These are phyloP conservation scores for Eclectus roratus DNA, from an alignment of 2,113 vertebrate species.

Conservation along the genomic window DNA sequence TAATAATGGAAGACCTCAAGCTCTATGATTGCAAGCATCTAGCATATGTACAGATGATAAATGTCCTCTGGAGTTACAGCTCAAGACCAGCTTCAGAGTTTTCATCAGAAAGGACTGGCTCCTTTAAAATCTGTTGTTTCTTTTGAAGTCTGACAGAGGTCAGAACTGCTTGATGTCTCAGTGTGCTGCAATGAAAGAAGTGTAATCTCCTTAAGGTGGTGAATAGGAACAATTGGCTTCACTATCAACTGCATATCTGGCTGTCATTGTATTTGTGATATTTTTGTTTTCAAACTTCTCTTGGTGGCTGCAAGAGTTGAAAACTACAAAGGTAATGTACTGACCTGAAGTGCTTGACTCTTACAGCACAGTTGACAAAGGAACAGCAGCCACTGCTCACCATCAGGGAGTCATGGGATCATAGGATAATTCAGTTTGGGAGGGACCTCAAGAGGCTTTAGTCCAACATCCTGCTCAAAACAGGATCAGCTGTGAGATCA, in stretches of 20 bases:
- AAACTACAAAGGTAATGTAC: background rate
- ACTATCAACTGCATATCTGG: background rate
- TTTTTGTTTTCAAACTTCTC: background rate
- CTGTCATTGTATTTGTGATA: background rate
- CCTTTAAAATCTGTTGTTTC: background rate
- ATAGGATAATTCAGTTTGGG: background rate
- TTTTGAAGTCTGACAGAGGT: background rate
- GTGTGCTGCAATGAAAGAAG: background rate
- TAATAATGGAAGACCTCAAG: background rate
- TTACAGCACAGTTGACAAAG: background rate
- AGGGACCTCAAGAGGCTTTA: background rate
- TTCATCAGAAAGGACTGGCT: background rate
- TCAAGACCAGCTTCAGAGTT: background rate
- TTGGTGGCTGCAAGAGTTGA: background rate
- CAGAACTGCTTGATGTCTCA: background rate
- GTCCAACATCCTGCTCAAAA: background rate
- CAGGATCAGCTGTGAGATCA: background rate
- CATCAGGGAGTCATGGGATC: background rate
- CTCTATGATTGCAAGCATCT: background rate
- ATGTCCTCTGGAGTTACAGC: background rate
- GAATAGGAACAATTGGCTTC: background rate
- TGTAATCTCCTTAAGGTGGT: background rate
- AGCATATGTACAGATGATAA: background rate
- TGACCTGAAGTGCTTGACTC: background rate
- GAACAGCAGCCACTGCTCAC: background rate